Percentiles rank a stretch among this genome's conserved stretches.
phyloP scores from a whole-genome alignment of 2,113 vertebrate species.

The Melanostigma gelatinosum region DNA sequence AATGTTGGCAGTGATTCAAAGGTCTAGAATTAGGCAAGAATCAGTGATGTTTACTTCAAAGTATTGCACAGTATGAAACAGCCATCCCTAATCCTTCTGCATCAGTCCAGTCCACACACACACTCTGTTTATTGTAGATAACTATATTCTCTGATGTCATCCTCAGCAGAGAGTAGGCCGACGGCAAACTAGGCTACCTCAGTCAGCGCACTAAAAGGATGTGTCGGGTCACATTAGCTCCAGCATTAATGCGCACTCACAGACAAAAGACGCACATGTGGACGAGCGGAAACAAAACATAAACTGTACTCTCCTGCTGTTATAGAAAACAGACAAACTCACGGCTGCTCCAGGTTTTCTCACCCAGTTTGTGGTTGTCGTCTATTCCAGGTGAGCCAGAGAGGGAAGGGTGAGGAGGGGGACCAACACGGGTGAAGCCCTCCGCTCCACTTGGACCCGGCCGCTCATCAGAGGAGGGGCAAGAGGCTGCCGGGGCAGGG shows the following conservation, averaged over 20 bases:
- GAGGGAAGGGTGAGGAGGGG: constrained; percentile 82
- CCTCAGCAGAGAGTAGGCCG: constrained; percentile 25
- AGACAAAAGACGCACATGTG: constrained; percentile 26
- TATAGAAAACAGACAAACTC: not conserved
- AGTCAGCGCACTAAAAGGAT: constrained; percentile 29
- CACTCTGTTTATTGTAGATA: constrained; percentile 10
- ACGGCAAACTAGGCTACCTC: constrained; percentile 44
- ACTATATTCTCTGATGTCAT: constrained; percentile 33
- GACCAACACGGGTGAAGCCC: constrained; percentile 76
- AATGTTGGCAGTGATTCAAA: not conserved
- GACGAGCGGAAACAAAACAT: not conserved
- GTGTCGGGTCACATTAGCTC: constrained; percentile 62
- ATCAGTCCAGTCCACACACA: not conserved
- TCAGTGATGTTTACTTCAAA: constrained; percentile 7
- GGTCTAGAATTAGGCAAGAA: not conserved
- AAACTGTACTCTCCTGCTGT: not conserved
- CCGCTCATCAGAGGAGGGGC: constrained; percentile 80
- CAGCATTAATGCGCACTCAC: constrained; percentile 40
- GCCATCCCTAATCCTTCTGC: not conserved
- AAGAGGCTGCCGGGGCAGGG: constrained; percentile 51
- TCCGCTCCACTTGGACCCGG: constrained; percentile 83
- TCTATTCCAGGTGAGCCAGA: constrained; percentile 80
- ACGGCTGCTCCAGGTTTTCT: constrained; percentile 43
- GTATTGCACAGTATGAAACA: not conserved
- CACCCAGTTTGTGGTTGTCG: constrained; percentile 85